Conservation (phyloP, 2,888 invertebrate species). For the Fragum sueziense region DNA sequence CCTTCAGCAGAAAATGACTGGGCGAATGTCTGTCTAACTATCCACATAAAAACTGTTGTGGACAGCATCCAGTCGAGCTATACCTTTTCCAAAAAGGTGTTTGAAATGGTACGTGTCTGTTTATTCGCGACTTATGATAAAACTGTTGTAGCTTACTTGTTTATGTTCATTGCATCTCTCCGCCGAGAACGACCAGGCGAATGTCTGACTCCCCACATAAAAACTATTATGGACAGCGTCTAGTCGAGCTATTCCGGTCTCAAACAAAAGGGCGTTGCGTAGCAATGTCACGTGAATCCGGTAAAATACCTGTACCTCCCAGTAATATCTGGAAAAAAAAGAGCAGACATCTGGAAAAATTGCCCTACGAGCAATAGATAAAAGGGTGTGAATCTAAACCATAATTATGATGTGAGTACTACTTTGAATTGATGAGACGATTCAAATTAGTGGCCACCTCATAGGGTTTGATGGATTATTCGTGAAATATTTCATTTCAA, state of each 20-base stretch:
- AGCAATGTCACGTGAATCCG: conserved; percentile 62
- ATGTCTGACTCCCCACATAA: conserved; percentile 63
- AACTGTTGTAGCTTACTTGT: no score
- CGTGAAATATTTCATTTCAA: no score
- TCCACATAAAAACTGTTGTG: conserved; percentile 66
- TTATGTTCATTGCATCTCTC: conserved; percentile 65
- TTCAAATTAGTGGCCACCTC: no score
- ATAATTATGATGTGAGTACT: no score
- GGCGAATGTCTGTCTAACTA: conserved; percentile 59
- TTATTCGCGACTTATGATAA: no score
- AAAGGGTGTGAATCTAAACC: no score
- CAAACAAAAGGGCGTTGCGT: conserved; percentile 63
- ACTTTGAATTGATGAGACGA: no score
- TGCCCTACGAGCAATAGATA: no score
- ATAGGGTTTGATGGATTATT: no score
- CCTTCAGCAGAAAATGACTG: conserved; percentile 66
- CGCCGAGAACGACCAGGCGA: conserved; percentile 65
- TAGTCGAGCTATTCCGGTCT: conserved; percentile 61
- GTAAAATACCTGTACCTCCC: conserved; percentile 64
- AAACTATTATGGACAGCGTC: conserved; percentile 64
- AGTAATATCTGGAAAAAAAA: conserved; percentile 50
- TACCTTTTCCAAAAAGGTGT: conserved; percentile 64
- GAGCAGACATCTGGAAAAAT: no score
- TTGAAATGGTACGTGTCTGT: no score
- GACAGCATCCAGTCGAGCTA: conserved; percentile 60